Evolutionary conservation across 2,113 vertebrate species (phyloP).

Genomic region (Menidia beryllina): DNA sequence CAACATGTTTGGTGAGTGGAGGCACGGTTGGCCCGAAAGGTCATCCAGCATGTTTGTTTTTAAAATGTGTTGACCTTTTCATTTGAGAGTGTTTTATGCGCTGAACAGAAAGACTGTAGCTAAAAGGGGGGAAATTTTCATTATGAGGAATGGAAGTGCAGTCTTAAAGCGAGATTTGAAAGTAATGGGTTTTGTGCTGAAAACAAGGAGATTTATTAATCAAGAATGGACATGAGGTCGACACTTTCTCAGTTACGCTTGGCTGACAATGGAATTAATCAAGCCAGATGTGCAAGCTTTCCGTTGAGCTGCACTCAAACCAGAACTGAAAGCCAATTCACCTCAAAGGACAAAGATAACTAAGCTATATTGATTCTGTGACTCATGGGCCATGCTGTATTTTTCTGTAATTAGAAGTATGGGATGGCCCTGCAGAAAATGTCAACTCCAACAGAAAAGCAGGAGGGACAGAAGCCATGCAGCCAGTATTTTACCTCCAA

Average conservation of each 20-base stretch:
- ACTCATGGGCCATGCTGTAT: neutral
- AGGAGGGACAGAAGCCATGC: neutral
- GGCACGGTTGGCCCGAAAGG: slow-evolving; percentile 3
- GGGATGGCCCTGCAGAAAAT: neutral
- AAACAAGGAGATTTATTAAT: neutral
- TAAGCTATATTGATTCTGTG: slow-evolving; percentile 2
- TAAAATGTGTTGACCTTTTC: slow-evolving; percentile 10
- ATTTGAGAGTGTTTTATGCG: neutral
- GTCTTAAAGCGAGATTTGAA: neutral
- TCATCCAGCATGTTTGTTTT: neutral
- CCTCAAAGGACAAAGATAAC: slow-evolving; percentile 9
- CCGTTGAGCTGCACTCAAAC: slow-evolving; percentile 2
- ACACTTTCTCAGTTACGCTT: neutral
- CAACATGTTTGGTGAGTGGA: slow-evolving; percentile 96
- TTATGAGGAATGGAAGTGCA: neutral
- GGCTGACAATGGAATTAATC: neutral
- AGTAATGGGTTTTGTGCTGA: neutral
- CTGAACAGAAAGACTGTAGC: neutral
- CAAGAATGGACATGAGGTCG: neutral
- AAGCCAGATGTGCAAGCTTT: neutral
- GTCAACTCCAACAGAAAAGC: slow-evolving; percentile 4
- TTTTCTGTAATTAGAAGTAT: slow-evolving; percentile 10
- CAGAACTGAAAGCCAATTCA: slow-evolving; percentile 1
- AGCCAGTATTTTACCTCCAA: neutral
- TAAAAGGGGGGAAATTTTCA: neutral